Evolutionary conservation across 2,797 vertebrate species (phyloP), one percentile per base, ranked within the genome.

Genomic region (Ispidina picta): DNA sequence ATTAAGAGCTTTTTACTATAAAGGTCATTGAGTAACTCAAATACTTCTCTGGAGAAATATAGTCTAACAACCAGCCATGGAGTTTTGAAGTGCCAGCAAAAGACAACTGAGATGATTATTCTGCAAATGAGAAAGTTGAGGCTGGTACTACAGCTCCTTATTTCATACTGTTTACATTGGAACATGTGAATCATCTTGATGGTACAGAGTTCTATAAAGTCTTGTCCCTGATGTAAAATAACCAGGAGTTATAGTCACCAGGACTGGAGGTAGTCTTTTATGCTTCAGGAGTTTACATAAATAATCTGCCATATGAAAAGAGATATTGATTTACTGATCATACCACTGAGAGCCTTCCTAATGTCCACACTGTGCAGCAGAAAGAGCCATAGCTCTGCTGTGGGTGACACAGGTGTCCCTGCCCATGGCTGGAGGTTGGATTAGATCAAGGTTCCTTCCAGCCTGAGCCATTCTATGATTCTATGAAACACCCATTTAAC

Each of bases 201-300:
- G 52, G 77, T 44, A 31, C 10, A 62, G 88, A 10, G 87, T 83
- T 93, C 81, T 33, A 17, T 88, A 90, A 95, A 94, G 82, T 84
- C 92, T 78, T 68, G 79, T 81, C 90, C 84, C 73, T 72, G 59
- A 23, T 73, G 69, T 60, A 26, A 70, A 77, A 82, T 46, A 89
- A 95, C 83, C 74, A 82, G 54, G 62, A 85, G 85, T 68, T 73
- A 31, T 1, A 5, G 41, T 51, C 51, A 58, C 69, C 5, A 17
- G 76, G 77, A 79, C 75, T 89, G 60, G 86, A 88, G 88, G 86
- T 74, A 31, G n/a, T 39, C 77, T 66, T 92, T 94, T 88, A 66
- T 83, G 84, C 92, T 94, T 93, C 83, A 74, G 48, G 95, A 93
- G 88, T 95, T 96, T 88, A 94, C 94, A 92, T 88, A 97, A 94